These are phyloP conservation scores for Steinernema feltiae DNA, from an alignment of 1,140 invertebrate species.

Conservation along the genomic window DNA sequence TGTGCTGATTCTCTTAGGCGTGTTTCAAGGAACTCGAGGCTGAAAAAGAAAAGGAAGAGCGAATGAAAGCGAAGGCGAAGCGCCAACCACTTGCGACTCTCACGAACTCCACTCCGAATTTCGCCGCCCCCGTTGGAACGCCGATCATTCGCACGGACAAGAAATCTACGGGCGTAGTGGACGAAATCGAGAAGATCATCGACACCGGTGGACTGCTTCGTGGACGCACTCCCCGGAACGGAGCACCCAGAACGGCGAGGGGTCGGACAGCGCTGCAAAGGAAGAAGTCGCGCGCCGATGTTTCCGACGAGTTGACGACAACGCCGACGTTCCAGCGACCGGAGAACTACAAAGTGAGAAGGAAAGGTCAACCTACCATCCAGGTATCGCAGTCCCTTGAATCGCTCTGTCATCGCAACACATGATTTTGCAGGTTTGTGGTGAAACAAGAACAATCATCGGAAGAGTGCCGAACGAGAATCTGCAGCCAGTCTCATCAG, in stretches of 20 bases:
- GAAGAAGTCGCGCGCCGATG: neutral
- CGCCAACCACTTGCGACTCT: constrained; percentile 71
- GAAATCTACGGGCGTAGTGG: constrained; percentile 24
- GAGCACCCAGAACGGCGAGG: neutral
- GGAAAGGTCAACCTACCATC: neutral
- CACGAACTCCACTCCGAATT: constrained; percentile 70
- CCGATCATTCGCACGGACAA: constrained; percentile 2
- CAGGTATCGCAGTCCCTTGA: neutral
- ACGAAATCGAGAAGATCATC: constrained; percentile 36
- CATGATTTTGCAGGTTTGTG: neutral
- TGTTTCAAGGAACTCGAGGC: constrained; percentile 81
- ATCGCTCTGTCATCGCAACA: neutral
- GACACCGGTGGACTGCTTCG: constrained; percentile 17
- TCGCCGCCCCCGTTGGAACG: neutral
- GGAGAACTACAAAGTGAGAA: neutral
- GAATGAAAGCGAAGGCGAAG: constrained; percentile 70
- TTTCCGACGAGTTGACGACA: neutral
- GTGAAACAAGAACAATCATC: constrained; percentile 2
- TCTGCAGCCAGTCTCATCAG: neutral
- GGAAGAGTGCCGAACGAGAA: neutral
- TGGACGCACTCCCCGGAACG: neutral
- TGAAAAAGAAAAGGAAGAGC: constrained; percentile 75
- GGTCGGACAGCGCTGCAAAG: neutral
- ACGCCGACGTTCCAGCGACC: neutral
- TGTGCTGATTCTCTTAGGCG: constrained; percentile 74